phyloP scores from a whole-genome alignment of 1,140 invertebrate genomes.

The Ceratitis capitata region DNA sequence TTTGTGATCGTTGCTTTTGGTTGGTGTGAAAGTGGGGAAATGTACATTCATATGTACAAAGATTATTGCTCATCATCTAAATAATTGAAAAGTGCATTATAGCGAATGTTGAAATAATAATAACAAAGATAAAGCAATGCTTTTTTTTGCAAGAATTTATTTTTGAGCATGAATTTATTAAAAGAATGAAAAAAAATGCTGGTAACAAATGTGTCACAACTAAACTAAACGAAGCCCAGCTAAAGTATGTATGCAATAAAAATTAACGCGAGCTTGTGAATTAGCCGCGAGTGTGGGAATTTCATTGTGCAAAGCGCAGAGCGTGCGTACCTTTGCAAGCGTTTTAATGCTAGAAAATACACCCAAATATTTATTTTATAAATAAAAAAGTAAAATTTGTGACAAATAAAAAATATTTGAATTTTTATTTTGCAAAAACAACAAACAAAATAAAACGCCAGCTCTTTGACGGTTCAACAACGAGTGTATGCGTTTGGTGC shows the following conservation, averaged over 20 bases:
- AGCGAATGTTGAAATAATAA: neutral
- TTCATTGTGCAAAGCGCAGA: neutral
- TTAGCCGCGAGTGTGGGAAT: constrained; percentile 6
- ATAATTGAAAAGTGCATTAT: neutral
- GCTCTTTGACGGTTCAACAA: neutral
- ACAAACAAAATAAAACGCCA: neutral
- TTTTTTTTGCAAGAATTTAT: no score
- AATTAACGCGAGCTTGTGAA: constrained; percentile 19
- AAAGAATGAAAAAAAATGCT: neutral
- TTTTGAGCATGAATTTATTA: no score
- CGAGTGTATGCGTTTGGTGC: neutral
- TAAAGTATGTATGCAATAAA: neutral
- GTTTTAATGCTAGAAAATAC: neutral
- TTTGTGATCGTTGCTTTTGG: neutral
- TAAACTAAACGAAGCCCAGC: neutral
- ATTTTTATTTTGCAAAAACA: neutral
- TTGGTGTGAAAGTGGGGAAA: neutral
- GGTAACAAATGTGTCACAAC: neutral
- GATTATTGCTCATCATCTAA: no score
- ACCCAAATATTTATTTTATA: no score
- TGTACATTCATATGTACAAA: neutral
- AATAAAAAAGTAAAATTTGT: no score
- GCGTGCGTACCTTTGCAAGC: neutral
- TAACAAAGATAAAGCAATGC: no score
- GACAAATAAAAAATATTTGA: neutral